Evolutionary conservation across 2,888 invertebrate species (phyloP), one percentile per base, ranked within the genome.

Genomic region (Luperina nickerlii): DNA sequence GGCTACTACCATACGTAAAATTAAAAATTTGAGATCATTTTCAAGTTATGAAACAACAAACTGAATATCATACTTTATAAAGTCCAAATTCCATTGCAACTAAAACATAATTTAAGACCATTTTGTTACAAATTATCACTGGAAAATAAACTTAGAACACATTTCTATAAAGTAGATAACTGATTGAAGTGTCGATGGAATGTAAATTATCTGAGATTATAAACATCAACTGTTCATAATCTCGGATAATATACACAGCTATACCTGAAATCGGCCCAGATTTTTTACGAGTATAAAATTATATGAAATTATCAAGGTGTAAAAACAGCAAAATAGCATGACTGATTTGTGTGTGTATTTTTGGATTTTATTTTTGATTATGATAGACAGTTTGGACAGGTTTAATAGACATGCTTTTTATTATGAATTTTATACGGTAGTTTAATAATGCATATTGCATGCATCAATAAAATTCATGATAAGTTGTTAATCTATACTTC

Each of bases 251-350:
- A 38, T n/a, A n/a, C 5, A 24, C 9, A n/a, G n/a, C 5, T n/a
- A 45, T 27, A 24, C 24, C n/a, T 9, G 24, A 63, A 77, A 72
- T 84, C 63, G 60, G 68, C 27, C 79, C 63, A 60, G 24, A 2
- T 54, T 60, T 74, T 84, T 71, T 65, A 32, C 24, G 18, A 9
- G 0, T 3, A 8, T 38, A 5, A 32, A 80, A 60, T 60, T 15
- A 20, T 75, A 42, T 68, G 32, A 72, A 72, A 74, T 79, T 74
- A 86, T 32, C 32, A 32, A 45, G 66, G 57, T 83, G 69, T 78
- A 57, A 81, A 74, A 60, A 48, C n/a, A 51, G 18, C 24, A 42
- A 73, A 76, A 86, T 9, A 18, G 38, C n/a, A 45, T 20, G 15
- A 60, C 57, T 73, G 42, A 54, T 2, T 45, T 68, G 18, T n/a